phyloP scores from a whole-genome alignment of 2,888 invertebrate genomes.

The Parnassius glacialis region DNA sequence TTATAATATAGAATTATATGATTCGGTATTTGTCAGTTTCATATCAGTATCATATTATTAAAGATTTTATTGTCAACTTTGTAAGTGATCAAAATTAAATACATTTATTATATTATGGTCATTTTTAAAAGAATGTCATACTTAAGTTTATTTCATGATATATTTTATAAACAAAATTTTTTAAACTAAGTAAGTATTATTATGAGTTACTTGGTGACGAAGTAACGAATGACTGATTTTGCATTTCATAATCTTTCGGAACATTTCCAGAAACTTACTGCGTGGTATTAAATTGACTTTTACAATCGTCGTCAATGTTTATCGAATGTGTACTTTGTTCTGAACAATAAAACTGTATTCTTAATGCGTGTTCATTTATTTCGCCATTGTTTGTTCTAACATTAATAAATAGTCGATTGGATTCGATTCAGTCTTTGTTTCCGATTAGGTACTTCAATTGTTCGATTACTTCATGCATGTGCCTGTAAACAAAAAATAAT shows the following conservation, averaged over 20 bases:
- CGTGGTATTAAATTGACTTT: background rate
- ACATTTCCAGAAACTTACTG: slow-evolving; percentile 4
- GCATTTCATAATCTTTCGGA: slow-evolving; percentile 13
- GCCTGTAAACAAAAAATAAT: slow-evolving; percentile 41
- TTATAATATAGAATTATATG: no score
- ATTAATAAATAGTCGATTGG: background rate
- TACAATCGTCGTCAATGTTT: background rate
- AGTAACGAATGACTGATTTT: slow-evolving; percentile 10
- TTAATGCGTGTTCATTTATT: slow-evolving; percentile 10
- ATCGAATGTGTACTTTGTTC: background rate
- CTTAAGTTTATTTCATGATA: no score
- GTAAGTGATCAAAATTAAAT: no score
- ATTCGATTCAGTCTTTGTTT: slow-evolving; percentile 23
- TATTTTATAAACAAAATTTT: no score
- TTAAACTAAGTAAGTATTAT: no score
- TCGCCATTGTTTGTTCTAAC: background rate
- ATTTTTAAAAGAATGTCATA: no score
- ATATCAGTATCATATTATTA: no score
- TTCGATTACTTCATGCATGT: slow-evolving; percentile 44
- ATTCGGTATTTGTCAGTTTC: no score
- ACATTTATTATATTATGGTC: no score
- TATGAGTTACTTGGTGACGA: no score
- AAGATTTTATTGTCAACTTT: no score
- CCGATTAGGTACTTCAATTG: slow-evolving; percentile 15
- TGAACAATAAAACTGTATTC: slow-evolving; percentile 18